These are phyloP conservation scores for Augiades crinisus DNA, from an alignment of 2,888 invertebrate species.

Conservation along the genomic window DNA sequence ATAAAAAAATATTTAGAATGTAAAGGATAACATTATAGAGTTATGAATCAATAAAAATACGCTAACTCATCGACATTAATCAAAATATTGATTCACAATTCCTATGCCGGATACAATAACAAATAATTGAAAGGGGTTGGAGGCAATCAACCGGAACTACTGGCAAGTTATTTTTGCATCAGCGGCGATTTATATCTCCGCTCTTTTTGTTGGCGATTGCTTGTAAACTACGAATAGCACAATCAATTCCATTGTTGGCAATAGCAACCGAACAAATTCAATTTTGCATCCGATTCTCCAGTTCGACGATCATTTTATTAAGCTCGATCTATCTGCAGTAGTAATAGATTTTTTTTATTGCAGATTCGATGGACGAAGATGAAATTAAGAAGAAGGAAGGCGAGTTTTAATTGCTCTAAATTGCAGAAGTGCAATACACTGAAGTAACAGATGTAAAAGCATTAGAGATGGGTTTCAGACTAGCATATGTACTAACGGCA, in stretches of 20 bases:
- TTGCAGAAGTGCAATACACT: too few relatives aligned
- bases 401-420: slow-evolving; percentile 2
- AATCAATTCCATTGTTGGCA: slow-evolving; percentile 49
- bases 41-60: too few relatives aligned
- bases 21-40: too few relatives aligned
- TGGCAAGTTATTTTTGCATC: slow-evolving; percentile 56
- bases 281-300: slow-evolving; percentile 37
- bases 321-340: slow-evolving; percentile 5
- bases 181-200: slow-evolving; percentile 54
- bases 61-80: too few relatives aligned
- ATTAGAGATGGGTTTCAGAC: slow-evolving; percentile 55
- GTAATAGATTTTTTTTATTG: slow-evolving; percentile 24
- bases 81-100: too few relatives aligned
- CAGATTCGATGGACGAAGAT: slow-evolving; percentile 33
- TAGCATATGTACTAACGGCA: slow-evolving; percentile 54
- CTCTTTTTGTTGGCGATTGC: slow-evolving; percentile 53
- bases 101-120: not conserved
- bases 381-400: slow-evolving; percentile 18
- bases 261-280: slow-evolving; percentile 41
- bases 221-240: slow-evolving; percentile 57
- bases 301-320: slow-evolving; percentile 27
- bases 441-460: slow-evolving; percentile 32
- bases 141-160: slow-evolving; percentile 33
- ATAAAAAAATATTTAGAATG: too few relatives aligned
- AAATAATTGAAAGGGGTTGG: not conserved